Base-by-base conservation (phyloP, 2,888 invertebrate species). In the Sphinx pinastri region DNA sequence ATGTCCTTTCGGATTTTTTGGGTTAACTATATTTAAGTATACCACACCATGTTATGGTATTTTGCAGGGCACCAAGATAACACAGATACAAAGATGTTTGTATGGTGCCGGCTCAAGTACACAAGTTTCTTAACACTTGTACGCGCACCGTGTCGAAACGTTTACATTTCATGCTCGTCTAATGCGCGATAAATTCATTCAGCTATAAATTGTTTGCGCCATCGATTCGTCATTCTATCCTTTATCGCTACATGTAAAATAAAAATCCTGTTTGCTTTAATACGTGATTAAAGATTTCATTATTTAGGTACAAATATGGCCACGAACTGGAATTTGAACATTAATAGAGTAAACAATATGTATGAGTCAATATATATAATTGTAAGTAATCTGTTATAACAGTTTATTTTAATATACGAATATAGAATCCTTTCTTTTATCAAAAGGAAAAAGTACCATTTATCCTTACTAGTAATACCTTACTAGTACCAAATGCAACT, bases 101-200 rank as follows among this genome's bases (percentile, higher is more conserved):
- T 49, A 16, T 2, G 49, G 47, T 49, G 49, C 13, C 47, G 8
- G 47, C 63, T 49, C 63, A 47, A 63, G 63, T 63, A 63, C 63
- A 63, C 63, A 80, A 75, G 80, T 85, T 86, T 84, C 80, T 74
- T 80, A 82, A 84, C 81, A 77, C 76, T 77, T 77, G 69, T 72
- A 75, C 74, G 76, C 76, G 76, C 71, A 74, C 75, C 75, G 76
- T 84, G 80, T 79, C 77, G 81, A 84, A 88, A 87, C 79, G 77
- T 83, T 84, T 84, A 78, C 76, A 79, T 81, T 82, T 80, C 77
- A 81, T 76, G 80, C 83, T 78, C 75, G 77, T 82, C 82, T 81
- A 81, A 84, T 84, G 82, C 78, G 81, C 79, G 83, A 85, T 84
- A 82, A 82, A 81, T 80, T 82, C 77, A 75, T 79, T 71, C 73